phyloP scores from a whole-genome alignment of 1,140 invertebrate species.

The Brachystomella parvula region DNA sequence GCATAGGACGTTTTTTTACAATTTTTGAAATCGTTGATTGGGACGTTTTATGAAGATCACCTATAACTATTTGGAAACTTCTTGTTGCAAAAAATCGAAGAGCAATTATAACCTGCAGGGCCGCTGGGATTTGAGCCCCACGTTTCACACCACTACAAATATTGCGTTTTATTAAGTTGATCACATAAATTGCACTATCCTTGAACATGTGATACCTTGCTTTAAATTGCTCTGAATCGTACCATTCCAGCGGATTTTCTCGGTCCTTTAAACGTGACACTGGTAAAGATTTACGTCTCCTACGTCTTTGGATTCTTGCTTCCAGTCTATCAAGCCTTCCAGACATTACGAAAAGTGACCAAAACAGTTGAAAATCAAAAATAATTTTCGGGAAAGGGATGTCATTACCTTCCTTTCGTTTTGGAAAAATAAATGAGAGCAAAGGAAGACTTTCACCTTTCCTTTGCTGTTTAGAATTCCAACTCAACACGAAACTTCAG shows the following conservation, averaged over 20 bases:
- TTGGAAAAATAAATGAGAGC: background rate
- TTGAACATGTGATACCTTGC: conserved; percentile 21
- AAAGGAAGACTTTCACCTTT: background rate
- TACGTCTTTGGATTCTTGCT: background rate
- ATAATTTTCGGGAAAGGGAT: background rate
- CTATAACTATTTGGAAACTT: background rate
- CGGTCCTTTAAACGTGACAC: background rate
- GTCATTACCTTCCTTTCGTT: background rate
- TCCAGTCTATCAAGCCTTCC: background rate
- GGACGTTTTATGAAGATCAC: background rate
- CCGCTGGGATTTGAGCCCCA: background rate
- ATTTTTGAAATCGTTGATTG: conserved; percentile 9
- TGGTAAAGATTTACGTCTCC: background rate
- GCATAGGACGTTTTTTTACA: background rate
- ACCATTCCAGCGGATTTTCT: conserved; percentile 8
- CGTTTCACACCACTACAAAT: background rate
- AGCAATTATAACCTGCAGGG: background rate
- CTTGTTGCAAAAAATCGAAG: background rate
- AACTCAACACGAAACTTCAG: background rate
- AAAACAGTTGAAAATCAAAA: background rate
- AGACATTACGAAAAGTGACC: background rate
- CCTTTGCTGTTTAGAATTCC: background rate
- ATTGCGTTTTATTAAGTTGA: conserved; percentile 1
- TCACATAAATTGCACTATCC: conserved; percentile 11
- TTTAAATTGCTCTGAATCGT: conserved; percentile 13